Base-by-base conservation (phyloP, 2,113 vertebrate species). In the Hepsetus odoe region DNA sequence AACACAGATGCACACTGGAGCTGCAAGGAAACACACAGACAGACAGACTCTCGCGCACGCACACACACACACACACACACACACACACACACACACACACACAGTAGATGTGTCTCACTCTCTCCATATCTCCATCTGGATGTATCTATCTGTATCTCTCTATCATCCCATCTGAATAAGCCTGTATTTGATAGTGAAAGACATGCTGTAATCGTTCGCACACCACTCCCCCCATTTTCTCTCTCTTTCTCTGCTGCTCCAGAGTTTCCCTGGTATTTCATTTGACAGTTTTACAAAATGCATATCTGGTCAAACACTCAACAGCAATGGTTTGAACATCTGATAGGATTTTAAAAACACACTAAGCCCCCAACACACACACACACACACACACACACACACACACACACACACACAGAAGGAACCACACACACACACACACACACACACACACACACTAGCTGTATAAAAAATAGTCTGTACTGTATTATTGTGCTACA, bases 371-470 rank as follows among this genome's bases (percentile, higher is more conserved):
- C 7, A 6, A 46, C 44, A 14, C 44, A 46, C 44, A 46, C 44
- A 46, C 44, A 46, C 44, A 46, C 44, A 46, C 44, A 46, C 44
- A 46, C 44, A 46, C 44, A 18, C 16, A 14, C 20, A 53, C 44
- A 53, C 16, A 35, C 67, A 38, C 56, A 53, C 44, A 64, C 10
- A 55, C 68, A 64, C 55, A 58, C 49, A 42, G n/a, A 40, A n/a
- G 20, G n/a, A 46, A 4, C 7, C 44, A 46, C 44, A 46, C 44
- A 14, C 44, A 46, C 44, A 46, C 44, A 46, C 44, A 46, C 44
- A 46, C 44, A 46, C 44, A 46, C 44, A 46, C 44, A 46, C 44
- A 14, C 44, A 46, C 44, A 46, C 44, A 46, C 44, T 38, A 9
- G 35, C 4, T 9, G 9, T 38, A 9, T 4, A 5, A 38, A 5